phyloP scores from a whole-genome alignment of 2,888 invertebrate genomes.

The Nomada ruficornis region DNA sequence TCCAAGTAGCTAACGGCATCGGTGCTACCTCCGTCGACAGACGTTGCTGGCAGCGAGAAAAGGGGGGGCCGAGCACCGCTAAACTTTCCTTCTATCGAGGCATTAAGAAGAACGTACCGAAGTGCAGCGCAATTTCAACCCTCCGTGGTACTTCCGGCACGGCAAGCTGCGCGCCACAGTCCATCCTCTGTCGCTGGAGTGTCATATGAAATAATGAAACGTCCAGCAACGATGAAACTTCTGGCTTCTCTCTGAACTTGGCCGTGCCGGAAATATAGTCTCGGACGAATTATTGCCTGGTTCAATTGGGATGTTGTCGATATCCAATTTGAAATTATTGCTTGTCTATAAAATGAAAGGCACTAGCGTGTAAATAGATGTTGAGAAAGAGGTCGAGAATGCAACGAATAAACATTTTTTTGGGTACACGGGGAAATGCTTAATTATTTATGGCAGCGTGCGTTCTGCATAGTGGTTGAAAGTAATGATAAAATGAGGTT shows the following conservation, averaged over 20 bases:
- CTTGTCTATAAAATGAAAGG: too few relatives aligned
- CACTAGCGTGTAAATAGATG: too few relatives aligned
- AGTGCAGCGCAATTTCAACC: constrained; percentile 56
- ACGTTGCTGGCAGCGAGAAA: constrained; percentile 40
- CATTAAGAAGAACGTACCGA: constrained; percentile 56
- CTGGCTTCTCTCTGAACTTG: neutral
- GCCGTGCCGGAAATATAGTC: neutral
- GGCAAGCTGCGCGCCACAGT: constrained; percentile 1
- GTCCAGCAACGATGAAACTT: constrained; percentile 17
- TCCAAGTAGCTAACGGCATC: constrained; percentile 62
- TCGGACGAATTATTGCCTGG: neutral
- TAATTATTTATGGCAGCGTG: too few relatives aligned
- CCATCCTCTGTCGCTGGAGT: constrained; percentile 4
- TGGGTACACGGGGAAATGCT: too few relatives aligned
- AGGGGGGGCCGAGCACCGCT: constrained; percentile 23
- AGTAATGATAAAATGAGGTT: too few relatives aligned
- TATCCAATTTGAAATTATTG: neutral
- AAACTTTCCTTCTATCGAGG: constrained; percentile 58
- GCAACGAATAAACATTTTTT: too few relatives aligned
- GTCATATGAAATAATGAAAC: constrained; percentile 42
- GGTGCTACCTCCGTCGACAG: constrained; percentile 48
- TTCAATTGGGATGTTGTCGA: too few relatives aligned
- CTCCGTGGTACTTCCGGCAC: neutral
- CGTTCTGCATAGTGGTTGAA: too few relatives aligned
- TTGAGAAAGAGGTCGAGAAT: too few relatives aligned